Evolutionary conservation across 1,140 invertebrate species (phyloP).

Genomic region (Dreissena polymorpha): DNA sequence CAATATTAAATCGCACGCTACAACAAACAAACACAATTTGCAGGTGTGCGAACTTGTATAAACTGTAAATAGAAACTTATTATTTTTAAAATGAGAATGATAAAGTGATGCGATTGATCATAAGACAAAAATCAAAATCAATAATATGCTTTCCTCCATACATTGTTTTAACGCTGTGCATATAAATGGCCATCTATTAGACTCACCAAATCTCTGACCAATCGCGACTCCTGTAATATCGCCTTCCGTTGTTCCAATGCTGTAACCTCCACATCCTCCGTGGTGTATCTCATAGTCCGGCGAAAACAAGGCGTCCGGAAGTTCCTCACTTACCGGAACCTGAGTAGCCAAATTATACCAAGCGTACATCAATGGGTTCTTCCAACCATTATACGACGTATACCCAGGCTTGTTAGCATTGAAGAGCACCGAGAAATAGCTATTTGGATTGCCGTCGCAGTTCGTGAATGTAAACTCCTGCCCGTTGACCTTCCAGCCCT

Average conservation of each 20-base stretch:
- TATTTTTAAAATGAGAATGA: not conserved
- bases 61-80: too few relatives aligned
- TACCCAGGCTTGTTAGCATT: constrained; percentile 19
- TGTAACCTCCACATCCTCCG: constrained; percentile 52
- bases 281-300: constrained; percentile 38
- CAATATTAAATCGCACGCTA: too few relatives aligned
- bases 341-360: constrained; percentile 7
- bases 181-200: too few relatives aligned
- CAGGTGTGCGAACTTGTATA: too few relatives aligned
- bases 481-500: constrained; percentile 30
- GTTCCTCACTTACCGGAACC: constrained; percentile 4
- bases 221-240: constrained; percentile 9
- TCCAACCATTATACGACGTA: not conserved
- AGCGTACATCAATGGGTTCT: not conserved
- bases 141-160: not conserved
- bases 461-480: constrained; percentile 36
- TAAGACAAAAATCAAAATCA: not conserved
- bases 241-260: not conserved
- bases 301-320: constrained; percentile 33
- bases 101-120: not conserved
- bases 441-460: constrained; percentile 48
- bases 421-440: constrained; percentile 31
- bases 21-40: too few relatives aligned
- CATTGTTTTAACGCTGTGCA: too few relatives aligned
- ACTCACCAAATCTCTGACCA: constrained; percentile 30